Percentiles rank a stretch among this genome's conserved stretches.
phyloP scores from a whole-genome alignment of 2,797 vertebrate genomes.

The Halcyon leucocephala region DNA sequence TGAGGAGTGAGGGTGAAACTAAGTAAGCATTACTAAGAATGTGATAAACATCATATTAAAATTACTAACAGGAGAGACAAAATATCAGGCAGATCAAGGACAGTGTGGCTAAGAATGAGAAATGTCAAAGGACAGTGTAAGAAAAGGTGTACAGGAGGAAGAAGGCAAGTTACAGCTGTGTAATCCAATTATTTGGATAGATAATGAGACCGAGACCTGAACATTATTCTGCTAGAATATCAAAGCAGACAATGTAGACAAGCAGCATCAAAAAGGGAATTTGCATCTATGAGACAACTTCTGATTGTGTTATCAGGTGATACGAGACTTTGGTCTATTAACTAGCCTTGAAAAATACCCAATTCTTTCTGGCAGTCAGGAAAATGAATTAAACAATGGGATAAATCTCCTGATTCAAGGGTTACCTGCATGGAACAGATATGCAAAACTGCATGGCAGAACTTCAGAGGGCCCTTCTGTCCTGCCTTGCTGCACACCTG shows the following conservation, averaged over 20 bases:
- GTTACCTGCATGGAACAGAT: neutral
- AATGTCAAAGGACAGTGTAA: neutral
- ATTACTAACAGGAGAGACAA: neutral
- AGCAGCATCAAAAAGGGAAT: slow-evolving; percentile 13
- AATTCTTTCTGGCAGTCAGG: neutral
- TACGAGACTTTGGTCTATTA: neutral
- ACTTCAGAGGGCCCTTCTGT: neutral
- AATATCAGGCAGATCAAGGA: neutral
- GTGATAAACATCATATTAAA: neutral
- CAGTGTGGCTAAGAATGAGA: neutral
- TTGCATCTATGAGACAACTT: neutral
- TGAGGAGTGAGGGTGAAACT: neutral
- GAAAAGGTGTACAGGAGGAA: neutral
- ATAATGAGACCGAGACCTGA: neutral
- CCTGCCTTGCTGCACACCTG: neutral
- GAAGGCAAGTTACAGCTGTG: neutral
- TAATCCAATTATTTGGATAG: slow-evolving; percentile 1
- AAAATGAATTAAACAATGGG: neutral
- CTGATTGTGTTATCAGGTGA: neutral
- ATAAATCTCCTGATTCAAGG: neutral
- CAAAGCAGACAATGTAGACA: neutral
- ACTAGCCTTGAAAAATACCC: neutral
- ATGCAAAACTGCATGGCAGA: neutral
- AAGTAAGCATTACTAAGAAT: neutral
- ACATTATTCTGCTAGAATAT: neutral